Evolutionary conservation across 2,797 vertebrate species (phyloP).

Genomic region (Parauchenoglanis punctatus): DNA sequence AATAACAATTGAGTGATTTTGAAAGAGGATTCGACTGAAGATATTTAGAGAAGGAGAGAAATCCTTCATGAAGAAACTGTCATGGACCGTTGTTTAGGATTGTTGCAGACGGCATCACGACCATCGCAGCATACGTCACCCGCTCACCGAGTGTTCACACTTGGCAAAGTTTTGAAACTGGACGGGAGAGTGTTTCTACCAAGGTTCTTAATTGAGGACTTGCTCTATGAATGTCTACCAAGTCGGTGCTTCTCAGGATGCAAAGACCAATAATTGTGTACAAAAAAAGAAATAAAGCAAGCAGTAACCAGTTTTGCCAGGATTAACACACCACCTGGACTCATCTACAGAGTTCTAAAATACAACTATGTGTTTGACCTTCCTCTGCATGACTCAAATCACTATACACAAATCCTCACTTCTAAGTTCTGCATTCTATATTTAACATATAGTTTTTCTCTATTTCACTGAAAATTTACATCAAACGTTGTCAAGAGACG

Average conservation of each 20-base stretch:
- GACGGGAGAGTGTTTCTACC: neutral
- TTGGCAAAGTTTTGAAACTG: neutral
- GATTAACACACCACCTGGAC: neutral
- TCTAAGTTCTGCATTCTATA: slow-evolving; percentile 12
- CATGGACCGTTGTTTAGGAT: neutral
- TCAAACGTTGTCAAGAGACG: neutral
- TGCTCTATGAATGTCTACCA: neutral
- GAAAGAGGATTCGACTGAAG: neutral
- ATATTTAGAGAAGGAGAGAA: neutral
- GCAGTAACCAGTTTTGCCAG: neutral
- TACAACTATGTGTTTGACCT: neutral
- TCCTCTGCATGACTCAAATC: neutral
- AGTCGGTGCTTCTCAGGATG: neutral
- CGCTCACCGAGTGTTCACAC: neutral
- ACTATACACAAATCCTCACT: neutral
- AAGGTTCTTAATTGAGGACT: neutral
- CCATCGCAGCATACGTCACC: neutral
- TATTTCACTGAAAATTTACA: neutral
- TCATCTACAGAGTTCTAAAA: neutral
- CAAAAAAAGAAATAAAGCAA: neutral
- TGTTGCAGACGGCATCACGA: too few relatives aligned
- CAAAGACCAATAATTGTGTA: neutral
- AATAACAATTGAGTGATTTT: neutral
- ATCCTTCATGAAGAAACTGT: neutral
- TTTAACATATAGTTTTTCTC: neutral